Evolutionary conservation across 2,888 invertebrate species (phyloP).

Genomic region (Eupsilia transversa): DNA sequence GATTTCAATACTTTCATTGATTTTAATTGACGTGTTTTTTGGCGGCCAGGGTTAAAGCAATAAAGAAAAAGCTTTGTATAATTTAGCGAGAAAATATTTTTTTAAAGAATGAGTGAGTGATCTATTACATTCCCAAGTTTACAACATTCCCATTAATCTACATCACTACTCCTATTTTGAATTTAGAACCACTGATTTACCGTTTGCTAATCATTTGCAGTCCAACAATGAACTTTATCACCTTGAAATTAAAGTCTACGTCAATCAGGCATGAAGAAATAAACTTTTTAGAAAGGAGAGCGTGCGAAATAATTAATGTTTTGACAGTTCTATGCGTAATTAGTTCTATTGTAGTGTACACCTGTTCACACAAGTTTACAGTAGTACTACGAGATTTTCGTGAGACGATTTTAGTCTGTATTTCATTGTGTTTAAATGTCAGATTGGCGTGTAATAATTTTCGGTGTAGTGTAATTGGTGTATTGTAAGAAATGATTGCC

Average conservation of each 20-base stretch:
- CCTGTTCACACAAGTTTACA: constrained; percentile 58
- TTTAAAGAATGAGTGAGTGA: constrained; percentile 32
- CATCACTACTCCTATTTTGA: constrained; percentile 66
- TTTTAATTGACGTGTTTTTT: constrained; percentile 7
- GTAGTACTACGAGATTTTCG: constrained; percentile 19
- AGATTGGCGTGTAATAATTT: constrained; percentile 12
- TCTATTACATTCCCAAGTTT: constrained; percentile 36
- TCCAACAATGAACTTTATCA: constrained; percentile 53
- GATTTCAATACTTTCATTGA: constrained; percentile 48
- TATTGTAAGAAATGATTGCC: constrained; percentile 58
- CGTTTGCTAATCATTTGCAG: constrained; percentile 17
- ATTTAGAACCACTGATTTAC: constrained; percentile 59
- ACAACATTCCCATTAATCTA: constrained; percentile 63
- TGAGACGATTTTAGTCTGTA: constrained; percentile 33
- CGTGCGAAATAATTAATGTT: constrained; percentile 82
- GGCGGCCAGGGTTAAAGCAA: not conserved
- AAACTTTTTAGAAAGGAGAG: constrained; percentile 73
- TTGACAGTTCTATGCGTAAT: constrained; percentile 78
- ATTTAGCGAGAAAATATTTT: constrained; percentile 10
- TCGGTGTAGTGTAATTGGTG: constrained; percentile 27
- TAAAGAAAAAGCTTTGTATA: not conserved
- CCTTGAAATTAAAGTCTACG: constrained; percentile 27
- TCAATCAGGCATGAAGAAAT: constrained; percentile 14
- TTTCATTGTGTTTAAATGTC: rapidly evolving
- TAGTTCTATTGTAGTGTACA: constrained; percentile 69